Evolutionary conservation across 2,888 invertebrate genomes (phyloP), one percentile per base, ranked within the genome.

Genomic region (Trachelus iudaicus): DNA sequence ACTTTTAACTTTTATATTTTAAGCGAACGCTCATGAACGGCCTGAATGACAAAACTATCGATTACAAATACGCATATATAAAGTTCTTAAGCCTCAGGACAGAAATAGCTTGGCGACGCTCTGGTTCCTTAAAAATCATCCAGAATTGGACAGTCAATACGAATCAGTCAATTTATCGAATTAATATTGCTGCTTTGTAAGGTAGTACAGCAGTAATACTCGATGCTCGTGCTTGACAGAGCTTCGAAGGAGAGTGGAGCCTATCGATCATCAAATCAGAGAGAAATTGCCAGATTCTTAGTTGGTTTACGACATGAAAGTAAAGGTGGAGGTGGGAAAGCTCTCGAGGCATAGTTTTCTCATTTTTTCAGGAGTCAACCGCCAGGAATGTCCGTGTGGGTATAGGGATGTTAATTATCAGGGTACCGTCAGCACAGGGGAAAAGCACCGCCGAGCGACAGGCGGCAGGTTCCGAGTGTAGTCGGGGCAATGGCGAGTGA

Each of bases 341-440:
- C 69, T 69, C 68, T 69, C 68, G 73, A 73, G 77, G 34, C 83
- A 83, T 85, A 89, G 87, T 88, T 89, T 88, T 86, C 87, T 84
- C 83, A 89, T 88, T 89, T 90, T 90, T 89, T 88, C 84, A 83
- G 77, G 84, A 88, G 89, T 89, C 89, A 84, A 84, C 84, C 86
- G 79, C 9, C 34, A 9, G 77, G 79, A 78, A 74, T 77, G 74
- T 12, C 15, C 34, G 77, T 69, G 78, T 81, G 79, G 79, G 81
- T 80, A 86, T 81, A 79, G 86, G 88, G 85, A 88, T 89, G 89
- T 90, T 90, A 91, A 91, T 90, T 91, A 90, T 87, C 87, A 87
- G 87, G 81, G 87, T 85, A 83, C 84, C 83, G 83, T 79, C 83
- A 81, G 85, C 81, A 83, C 83, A 35, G 35, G 84, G 80, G 81